These are phyloP conservation scores for Cloeon dipterum DNA, from an alignment of 2,888 invertebrate genomes.

Conservation along the genomic window DNA sequence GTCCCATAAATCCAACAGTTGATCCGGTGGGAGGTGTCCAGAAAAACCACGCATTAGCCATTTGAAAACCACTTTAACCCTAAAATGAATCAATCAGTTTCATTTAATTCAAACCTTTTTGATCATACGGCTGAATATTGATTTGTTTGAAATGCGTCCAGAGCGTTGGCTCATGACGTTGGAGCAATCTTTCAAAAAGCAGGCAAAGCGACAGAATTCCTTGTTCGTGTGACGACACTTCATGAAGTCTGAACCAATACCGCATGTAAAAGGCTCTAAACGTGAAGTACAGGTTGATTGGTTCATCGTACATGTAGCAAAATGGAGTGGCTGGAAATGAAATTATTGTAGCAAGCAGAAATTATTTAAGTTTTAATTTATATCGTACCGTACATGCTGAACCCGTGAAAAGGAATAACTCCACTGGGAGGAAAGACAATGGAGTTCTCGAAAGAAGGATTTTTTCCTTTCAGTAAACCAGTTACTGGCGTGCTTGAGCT, in stretches of 20 bases:
- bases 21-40: slow-evolving; percentile 80
- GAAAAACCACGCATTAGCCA: slow-evolving; percentile 94
- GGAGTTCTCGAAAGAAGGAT: slow-evolving; percentile 37
- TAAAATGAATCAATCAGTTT: slow-evolving; percentile 19
- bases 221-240: slow-evolving; percentile 80
- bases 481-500: slow-evolving; percentile 38
- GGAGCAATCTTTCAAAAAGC: slow-evolving; percentile 69
- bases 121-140: slow-evolving; percentile 82
- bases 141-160: slow-evolving; percentile 80
- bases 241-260: slow-evolving; percentile 80
- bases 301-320: slow-evolving; percentile 79
- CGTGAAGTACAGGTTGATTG: slow-evolving; percentile 65
- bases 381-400: slow-evolving; percentile 79
- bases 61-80: slow-evolving; percentile 76
- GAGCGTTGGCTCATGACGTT: slow-evolving; percentile 70
- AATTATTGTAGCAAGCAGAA: too few relatives aligned
- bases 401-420: slow-evolving; percentile 89
- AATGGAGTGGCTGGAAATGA: slow-evolving; percentile 80
- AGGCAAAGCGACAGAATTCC: slow-evolving; percentile 78
- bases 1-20: slow-evolving; percentile 82
- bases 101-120: neutral
- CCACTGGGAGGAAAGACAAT: slow-evolving; percentile 82
- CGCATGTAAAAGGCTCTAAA: slow-evolving; percentile 78
- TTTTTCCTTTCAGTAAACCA: slow-evolving; percentile 49
- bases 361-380: neutral